Percentiles rank a stretch among this genome's conserved stretches.
Evolutionary conservation across 53 echinoderm and acorn worm genomes (phyloP).

Genomic region (Zoroaster sp.): DNA sequence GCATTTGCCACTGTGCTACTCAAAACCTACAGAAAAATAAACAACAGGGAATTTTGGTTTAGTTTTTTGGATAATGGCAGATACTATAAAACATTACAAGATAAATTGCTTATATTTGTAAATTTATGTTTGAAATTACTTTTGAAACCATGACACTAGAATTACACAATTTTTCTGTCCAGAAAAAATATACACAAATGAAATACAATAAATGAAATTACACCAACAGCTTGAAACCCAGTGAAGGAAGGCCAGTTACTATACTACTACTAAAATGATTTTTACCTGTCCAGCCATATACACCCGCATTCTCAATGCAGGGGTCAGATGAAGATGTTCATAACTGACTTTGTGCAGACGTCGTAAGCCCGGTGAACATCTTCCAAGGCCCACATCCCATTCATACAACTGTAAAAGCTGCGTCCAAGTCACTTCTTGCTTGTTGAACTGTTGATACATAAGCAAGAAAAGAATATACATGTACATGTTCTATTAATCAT

Average conservation of each 20-base stretch:
- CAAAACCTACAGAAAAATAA: conserved; percentile 16
- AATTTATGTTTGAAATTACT: background rate
- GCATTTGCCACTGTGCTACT: conserved; percentile 37
- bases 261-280: background rate
- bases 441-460: conserved; percentile 24
- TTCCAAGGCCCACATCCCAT: background rate
- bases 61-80: background rate
- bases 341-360: conserved; percentile 7
- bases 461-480: background rate
- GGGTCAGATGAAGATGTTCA: conserved; percentile 55
- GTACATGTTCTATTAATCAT: background rate
- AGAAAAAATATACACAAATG: background rate
- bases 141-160: background rate
- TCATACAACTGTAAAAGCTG: conserved; percentile 37
- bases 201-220: background rate
- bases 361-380: conserved; percentile 15
- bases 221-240: background rate
- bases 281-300: conserved; percentile 52
- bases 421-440: conserved; percentile 30
- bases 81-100: background rate
- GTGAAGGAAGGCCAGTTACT: background rate
- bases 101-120: background rate
- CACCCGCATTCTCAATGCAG: conserved; percentile 51
- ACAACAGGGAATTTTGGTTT: background rate
- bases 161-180: background rate